Evolutionary conservation across 35 echinoderm and acorn worm species (phyloP), one percentile per base, ranked within the genome.

Genomic region (Ophiothrix spiculata): DNA sequence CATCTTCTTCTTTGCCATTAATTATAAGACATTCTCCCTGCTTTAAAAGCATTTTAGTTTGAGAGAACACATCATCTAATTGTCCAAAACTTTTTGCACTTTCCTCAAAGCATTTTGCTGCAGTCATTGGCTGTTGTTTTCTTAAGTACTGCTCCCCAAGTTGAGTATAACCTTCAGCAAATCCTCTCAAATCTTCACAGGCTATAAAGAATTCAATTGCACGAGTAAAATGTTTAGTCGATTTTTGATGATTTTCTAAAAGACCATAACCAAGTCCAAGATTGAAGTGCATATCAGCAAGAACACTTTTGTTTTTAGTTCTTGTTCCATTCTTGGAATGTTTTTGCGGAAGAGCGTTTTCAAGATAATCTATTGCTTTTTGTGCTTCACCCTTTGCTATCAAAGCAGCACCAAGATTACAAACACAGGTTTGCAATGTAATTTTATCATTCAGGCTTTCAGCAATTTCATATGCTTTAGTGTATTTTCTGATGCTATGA

Each of bases 391-490:
- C 81, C 81, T 84, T 31, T 35, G 81, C 54, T 34, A 84, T 54
- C 34, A 84, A 64, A 1, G 81, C 81, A 36, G 81, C 81, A 60
- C 81, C 81, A 34, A 84, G 81, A 60, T 84, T 84, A 36, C 81
- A 84, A 84, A 56, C 81, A 64, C 81, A 84, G 15, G 81, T 64
- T 23, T 64, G 31, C 17, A 64, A 37, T 23, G 63, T 56, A 29
- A 64, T 56, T 3, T 32, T 10, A 35, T 60, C 35, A 10, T 37
- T 37, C 21, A 37, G 39, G n/a, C 32, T 69, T 60, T 84, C 33
- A 64, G 81, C 81, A 64, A 84, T 39, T 35, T 84, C 56, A 69
- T 84, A 84, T 2, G 81, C 81, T 84, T 84, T 37, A 33, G 54
- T 54, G 33, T 84, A 84, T 28, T 84, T 84, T 23, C 25, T 64